Percentiles rank a stretch among this genome's conserved stretches.
Evolutionary conservation across 1,140 invertebrate species (phyloP).

Genomic region (Homalodisca vitripennis): DNA sequence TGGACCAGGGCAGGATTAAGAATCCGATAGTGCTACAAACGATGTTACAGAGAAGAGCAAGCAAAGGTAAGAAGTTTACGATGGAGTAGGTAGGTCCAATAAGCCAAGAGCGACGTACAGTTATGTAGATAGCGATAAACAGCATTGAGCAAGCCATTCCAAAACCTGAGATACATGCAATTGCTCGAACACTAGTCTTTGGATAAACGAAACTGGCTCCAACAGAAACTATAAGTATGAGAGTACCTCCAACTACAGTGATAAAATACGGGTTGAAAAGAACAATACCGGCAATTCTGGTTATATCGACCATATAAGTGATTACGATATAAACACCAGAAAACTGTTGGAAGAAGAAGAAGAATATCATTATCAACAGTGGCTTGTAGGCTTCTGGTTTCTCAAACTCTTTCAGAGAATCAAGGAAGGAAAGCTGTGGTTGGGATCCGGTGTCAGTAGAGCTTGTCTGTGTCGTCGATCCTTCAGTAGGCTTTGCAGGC

Average conservation of each 20-base stretch:
- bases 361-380: slow-evolving; percentile 50
- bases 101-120: neutral
- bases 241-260: slow-evolving; percentile 52
- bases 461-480: neutral
- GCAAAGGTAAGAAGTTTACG: slow-evolving; percentile 51
- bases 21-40: slow-evolving; percentile 61
- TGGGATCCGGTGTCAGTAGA: neutral
- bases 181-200: slow-evolving; percentile 54
- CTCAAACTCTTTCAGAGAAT: slow-evolving; percentile 35
- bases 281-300: slow-evolving; percentile 52
- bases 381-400: slow-evolving; percentile 50
- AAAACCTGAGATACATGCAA: slow-evolving; percentile 54
- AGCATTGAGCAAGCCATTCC: slow-evolving; percentile 57
- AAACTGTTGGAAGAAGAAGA: slow-evolving; percentile 59
- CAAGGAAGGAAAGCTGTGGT: neutral
- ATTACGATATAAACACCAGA: slow-evolving; percentile 63
- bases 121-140: slow-evolving; percentile 51
- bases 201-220: slow-evolving; percentile 53
- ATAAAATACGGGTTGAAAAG: slow-evolving; percentile 42
- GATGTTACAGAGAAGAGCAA: slow-evolving; percentile 53
- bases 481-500: slow-evolving; percentile 19
- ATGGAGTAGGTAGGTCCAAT: slow-evolving; percentile 22
- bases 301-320: slow-evolving; percentile 64
- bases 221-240: slow-evolving; percentile 55
- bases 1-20: slow-evolving; percentile 67